Evolutionary conservation across 2,797 vertebrate genomes (phyloP).

Genomic region (Cottoperca gobio): DNA sequence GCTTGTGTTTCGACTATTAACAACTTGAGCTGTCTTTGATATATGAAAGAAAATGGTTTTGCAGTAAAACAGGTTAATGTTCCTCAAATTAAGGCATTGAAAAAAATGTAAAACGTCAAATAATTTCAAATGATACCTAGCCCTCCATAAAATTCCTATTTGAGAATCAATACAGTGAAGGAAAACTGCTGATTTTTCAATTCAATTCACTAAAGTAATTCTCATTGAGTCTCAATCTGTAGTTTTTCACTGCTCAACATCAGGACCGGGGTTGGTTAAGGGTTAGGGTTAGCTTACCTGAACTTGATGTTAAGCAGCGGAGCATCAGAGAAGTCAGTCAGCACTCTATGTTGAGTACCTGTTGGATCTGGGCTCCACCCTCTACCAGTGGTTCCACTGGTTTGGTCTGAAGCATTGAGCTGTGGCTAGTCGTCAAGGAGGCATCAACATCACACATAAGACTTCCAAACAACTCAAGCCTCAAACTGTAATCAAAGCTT

Average conservation of each 20-base stretch:
- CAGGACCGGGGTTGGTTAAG: too few relatives aligned
- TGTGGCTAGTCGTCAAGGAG: conserved; percentile 88
- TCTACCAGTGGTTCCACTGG: conserved; percentile 91
- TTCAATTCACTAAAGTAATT: too few relatives aligned
- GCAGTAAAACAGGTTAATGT: neutral
- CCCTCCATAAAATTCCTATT: neutral
- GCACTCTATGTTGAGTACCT: conserved; percentile 95
- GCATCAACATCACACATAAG: neutral
- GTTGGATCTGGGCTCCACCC: conserved; percentile 94
- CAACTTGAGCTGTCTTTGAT: too few relatives aligned
- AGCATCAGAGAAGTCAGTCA: conserved; percentile 89
- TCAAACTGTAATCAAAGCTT: too few relatives aligned
- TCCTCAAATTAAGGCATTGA: neutral
- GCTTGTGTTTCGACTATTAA: too few relatives aligned
- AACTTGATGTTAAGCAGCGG: conserved; percentile 93
- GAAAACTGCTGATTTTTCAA: neutral
- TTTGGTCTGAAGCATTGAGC: conserved; percentile 93
- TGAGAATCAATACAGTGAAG: neutral
- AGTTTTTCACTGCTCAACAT: neutral
- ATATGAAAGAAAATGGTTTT: neutral
- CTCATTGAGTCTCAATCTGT: neutral
- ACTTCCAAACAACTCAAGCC: too few relatives aligned
- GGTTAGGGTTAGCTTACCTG: conserved; percentile 87
- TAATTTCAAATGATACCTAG: neutral
- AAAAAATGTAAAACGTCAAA: too few relatives aligned